Percentiles rank a stretch among this genome's conserved stretches.
Conservation (phyloP, 2,888 invertebrate genomes). For the Ecdyonurus torrentis region DNA sequence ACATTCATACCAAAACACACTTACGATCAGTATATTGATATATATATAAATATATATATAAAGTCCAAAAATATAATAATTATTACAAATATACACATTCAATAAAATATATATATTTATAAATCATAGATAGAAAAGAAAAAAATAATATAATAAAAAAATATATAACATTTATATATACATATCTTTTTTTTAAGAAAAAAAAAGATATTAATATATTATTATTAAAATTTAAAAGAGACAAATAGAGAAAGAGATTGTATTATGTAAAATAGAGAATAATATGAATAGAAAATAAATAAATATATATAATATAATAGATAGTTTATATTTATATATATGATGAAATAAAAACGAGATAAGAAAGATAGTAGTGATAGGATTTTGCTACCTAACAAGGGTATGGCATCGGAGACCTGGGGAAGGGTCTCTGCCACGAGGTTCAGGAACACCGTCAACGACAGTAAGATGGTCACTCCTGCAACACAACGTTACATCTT, state of each 20-base stretch:
- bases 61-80: no score
- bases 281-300: neutral
- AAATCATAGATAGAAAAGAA: no score
- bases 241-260: neutral
- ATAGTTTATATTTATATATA: neutral
- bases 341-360: neutral
- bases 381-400: constrained; percentile 34
- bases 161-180: no score
- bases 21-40: no score
- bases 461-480: constrained; percentile 94
- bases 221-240: neutral
- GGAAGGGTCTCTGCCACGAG: constrained; percentile 96
- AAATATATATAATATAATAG: neutral
- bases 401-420: constrained; percentile 42
- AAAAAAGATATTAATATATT: no score
- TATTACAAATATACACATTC: no score
- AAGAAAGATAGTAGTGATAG: constrained; percentile 8
- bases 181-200: no score
- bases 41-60: no score
- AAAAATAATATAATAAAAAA: no score
- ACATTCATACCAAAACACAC: constrained; percentile 6
- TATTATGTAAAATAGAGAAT: neutral
- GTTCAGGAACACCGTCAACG: constrained; percentile 95
- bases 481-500: constrained; percentile 32
- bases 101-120: neutral